Base-by-base conservation (phyloP, 2,888 invertebrate genomes). In the Coenonympha arcania region DNA sequence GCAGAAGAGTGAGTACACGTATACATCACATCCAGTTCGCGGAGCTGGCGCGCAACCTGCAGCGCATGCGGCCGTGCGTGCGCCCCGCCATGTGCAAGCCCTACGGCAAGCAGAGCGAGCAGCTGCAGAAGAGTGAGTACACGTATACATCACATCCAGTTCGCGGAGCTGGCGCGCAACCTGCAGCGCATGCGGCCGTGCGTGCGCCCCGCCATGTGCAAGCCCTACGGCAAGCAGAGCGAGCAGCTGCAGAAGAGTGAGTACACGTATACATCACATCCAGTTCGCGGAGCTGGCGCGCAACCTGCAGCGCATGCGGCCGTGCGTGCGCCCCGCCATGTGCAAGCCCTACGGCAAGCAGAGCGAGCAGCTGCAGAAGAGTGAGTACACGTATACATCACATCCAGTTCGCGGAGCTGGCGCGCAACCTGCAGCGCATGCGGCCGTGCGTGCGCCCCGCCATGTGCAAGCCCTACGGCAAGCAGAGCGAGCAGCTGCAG, bases 331-430 rank as follows among this genome's bases (percentile, higher is more conserved):
- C 50, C 95, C 94, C 55, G 92, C 95, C 52, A 95, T 95, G 95
- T 95, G 94, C 76, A 95, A 95, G 79, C 95, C 95, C 16, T 95
- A 95, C 76, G 95, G 95, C 59, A 95, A 95, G 76, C 95, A 95
- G 79, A 94, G 94, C 57, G 95, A 95, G 83, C 93, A 94, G 69
- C 87, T 95, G 64, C 60, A 95, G 79, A 95, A 95, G 87, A 94
- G 94, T 94, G 15, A 68, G 73, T 66, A n/a, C n/a, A n/a, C n/a
- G n/a, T n/a, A n/a, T n/a, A n/a, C n/a, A n/a, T n/a, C n/a, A n/a
- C n/a, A n/a, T n/a, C n/a, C n/a, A n/a, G 13, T 95, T 95, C 79
- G 91, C 92, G 0, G 94, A 95, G 79, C 90, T 95, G 39, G 94
- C 95, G 90, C 92, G 94, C 68, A 95, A 95, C 78, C 91, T 95